Evolutionary conservation across 2,797 vertebrate genomes (phyloP).

Genomic region (Sphaeramia orbicularis): DNA sequence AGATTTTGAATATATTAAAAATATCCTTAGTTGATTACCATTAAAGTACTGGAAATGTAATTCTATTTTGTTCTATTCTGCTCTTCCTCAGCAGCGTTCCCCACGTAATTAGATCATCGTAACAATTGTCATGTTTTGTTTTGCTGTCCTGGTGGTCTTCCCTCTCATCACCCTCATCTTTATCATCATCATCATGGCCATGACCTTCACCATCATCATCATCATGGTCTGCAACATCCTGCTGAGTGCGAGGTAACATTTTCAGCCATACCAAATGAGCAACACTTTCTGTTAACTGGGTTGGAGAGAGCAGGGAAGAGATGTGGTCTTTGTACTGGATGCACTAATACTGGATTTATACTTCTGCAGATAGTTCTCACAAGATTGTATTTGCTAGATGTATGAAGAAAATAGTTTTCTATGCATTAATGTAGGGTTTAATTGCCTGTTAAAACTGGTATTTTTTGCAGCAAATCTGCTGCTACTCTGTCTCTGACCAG

Average conservation of each 20-base stretch:
- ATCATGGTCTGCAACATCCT: constrained; percentile 21
- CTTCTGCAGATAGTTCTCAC: constrained; percentile 1
- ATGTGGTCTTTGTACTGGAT: too few species aligned
- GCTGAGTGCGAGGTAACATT: constrained; percentile 69
- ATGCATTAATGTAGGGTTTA: constrained; percentile 3
- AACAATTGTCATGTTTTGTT: constrained; percentile 53
- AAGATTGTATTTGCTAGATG: constrained; percentile 13
- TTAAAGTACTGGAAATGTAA: constrained; percentile 44
- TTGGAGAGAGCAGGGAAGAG: neutral
- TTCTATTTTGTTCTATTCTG: constrained; percentile 53
- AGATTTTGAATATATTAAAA: constrained; percentile 31
- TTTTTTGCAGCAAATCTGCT: constrained; percentile 17
- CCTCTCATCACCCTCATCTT: constrained; percentile 28
- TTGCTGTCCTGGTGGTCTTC: constrained; percentile 58
- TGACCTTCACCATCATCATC: constrained; percentile 45
- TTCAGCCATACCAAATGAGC: neutral
- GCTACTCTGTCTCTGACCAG: constrained; percentile 21
- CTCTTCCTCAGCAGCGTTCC: constrained; percentile 64
- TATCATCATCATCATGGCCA: constrained; percentile 56
- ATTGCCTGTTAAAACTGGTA: constrained; percentile 20
- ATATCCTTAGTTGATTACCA: constrained; percentile 33
- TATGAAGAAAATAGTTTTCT: constrained; percentile 13
- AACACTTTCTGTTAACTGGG: neutral
- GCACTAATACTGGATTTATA: too few species aligned
- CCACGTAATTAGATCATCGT: constrained; percentile 51